Conservation (phyloP, 2,888 invertebrate genomes). For the Neria commutata region DNA sequence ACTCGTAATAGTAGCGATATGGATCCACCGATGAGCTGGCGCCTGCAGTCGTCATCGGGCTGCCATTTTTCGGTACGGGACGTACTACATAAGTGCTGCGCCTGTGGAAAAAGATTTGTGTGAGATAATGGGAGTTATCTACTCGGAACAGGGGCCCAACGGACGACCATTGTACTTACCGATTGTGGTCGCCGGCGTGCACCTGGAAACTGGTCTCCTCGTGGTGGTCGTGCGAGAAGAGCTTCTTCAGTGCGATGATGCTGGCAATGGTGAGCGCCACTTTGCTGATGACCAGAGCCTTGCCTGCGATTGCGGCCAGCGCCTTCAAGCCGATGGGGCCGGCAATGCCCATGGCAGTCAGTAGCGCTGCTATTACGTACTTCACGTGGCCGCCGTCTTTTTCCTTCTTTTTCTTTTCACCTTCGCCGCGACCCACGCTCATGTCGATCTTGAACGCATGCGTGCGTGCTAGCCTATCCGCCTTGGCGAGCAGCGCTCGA, state of each 20-base stretch:
- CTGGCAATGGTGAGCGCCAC: slow-evolving; percentile 75
- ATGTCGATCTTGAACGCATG: slow-evolving; percentile 72
- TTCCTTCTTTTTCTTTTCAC: slow-evolving; percentile 58
- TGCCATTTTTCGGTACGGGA: slow-evolving; percentile 64
- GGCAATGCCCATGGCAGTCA: slow-evolving; percentile 72
- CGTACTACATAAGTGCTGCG: slow-evolving; percentile 70
- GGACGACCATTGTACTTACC: slow-evolving; percentile 52
- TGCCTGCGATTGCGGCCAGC: slow-evolving; percentile 73
- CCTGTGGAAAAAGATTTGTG: slow-evolving; percentile 54
- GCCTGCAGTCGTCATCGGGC: slow-evolving; percentile 36
- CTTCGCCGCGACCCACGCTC: slow-evolving; percentile 43
- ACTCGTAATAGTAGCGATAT: slow-evolving; percentile 67
- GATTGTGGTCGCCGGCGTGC: slow-evolving; percentile 70
- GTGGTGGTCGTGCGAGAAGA: slow-evolving; percentile 71
- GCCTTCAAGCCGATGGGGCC: slow-evolving; percentile 74
- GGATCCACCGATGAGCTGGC: slow-evolving; percentile 64
- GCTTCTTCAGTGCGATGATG: slow-evolving; percentile 74
- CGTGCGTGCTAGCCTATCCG: slow-evolving; percentile 69
- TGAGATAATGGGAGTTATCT: slow-evolving; percentile 7
- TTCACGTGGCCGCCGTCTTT: slow-evolving; percentile 61
- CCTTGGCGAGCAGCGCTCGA: slow-evolving; percentile 61
- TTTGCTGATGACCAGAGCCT: slow-evolving; percentile 75
- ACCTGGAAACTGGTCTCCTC: slow-evolving; percentile 73
- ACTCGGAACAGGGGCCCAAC: not conserved
- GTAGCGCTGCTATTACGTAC: slow-evolving; percentile 68